Evolutionary conservation across 2,797 vertebrate species (phyloP).

Genomic region (Salmo trutta): DNA sequence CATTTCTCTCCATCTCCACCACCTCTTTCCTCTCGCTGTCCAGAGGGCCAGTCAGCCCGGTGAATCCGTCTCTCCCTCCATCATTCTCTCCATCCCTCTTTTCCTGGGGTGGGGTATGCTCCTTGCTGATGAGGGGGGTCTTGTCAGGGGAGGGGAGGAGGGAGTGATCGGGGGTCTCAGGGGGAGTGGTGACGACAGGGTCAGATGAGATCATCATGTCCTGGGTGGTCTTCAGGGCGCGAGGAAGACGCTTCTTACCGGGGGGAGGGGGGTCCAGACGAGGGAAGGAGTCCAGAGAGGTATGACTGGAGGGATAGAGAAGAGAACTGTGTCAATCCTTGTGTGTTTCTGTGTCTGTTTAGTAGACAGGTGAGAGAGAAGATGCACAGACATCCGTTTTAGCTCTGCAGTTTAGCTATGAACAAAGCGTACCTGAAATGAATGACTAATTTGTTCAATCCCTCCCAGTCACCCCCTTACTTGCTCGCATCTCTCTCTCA

Average conservation of each 20-base stretch:
- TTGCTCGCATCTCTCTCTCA: not conserved
- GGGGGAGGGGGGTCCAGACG: conserved; percentile 89
- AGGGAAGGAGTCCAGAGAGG: conserved; percentile 82
- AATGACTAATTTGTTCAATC: too few relatives aligned
- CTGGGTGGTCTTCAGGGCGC: conserved; percentile 91
- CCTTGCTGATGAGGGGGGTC: conserved; percentile 40
- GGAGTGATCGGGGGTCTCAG: conserved; percentile 56
- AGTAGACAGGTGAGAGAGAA: too few relatives aligned
- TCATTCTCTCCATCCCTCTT: conserved; percentile 22
- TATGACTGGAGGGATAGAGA: conserved; percentile 65
- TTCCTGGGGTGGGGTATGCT: conserved; percentile 40
- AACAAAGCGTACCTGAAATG: too few relatives aligned
- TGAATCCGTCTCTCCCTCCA: conserved; percentile 19
- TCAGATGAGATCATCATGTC: conserved; percentile 97
- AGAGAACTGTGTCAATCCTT: not conserved
- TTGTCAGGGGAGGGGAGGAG: conserved; percentile 60
- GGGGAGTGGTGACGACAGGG: conserved; percentile 73
- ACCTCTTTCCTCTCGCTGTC: conserved; percentile 15
- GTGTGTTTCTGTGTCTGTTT: too few relatives aligned
- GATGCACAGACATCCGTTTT: too few relatives aligned
- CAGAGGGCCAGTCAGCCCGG: conserved; percentile 16
- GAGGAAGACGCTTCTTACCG: conserved; percentile 84
- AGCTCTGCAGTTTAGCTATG: too few relatives aligned
- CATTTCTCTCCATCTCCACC: conserved; percentile 24
- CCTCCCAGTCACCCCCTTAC: too few relatives aligned